phyloP scores from a whole-genome alignment of 2,113 vertebrate genomes.

The Tachycineta bicolor region DNA sequence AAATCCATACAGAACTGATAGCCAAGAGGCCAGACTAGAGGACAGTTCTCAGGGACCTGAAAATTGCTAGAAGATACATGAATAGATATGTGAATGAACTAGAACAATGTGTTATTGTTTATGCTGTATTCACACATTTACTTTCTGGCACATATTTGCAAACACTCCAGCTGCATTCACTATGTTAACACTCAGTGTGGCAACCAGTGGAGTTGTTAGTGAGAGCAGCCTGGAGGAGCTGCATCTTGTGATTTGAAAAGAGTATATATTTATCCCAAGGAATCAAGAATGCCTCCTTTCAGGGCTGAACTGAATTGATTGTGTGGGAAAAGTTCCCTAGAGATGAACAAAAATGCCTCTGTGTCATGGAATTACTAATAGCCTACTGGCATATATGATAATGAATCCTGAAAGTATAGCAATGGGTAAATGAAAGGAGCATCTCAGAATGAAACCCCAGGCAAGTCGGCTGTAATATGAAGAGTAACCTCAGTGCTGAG shows the following conservation, averaged over 20 bases:
- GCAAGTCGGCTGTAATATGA: constrained; percentile 9
- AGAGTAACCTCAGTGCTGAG: not conserved
- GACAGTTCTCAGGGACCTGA: constrained; percentile 45
- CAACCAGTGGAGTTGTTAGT: constrained; percentile 24
- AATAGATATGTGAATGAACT: constrained; percentile 53
- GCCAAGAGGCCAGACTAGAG: not conserved
- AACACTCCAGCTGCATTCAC: constrained; percentile 56
- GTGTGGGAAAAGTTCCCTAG: constrained; percentile 71
- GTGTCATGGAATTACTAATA: constrained; percentile 62
- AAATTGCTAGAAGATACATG: constrained; percentile 53
- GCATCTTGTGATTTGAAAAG: constrained; percentile 61
- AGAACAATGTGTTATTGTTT: constrained; percentile 57
- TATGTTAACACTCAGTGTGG: constrained; percentile 18
- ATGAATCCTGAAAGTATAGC: constrained; percentile 50
- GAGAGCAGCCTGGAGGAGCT: constrained; percentile 44
- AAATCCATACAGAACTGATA: not conserved
- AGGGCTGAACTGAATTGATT: constrained; percentile 55
- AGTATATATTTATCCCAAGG: constrained; percentile 62
- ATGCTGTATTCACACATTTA: constrained; percentile 55
- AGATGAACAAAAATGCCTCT: constrained; percentile 64
- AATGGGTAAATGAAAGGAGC: constrained; percentile 32
- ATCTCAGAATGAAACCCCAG: constrained; percentile 46
- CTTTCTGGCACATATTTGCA: constrained; percentile 61
- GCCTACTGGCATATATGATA: constrained; percentile 63
- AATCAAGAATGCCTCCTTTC: constrained; percentile 66